Evolutionary conservation across 53 echinoderm and acorn worm genomes (phyloP), one percentile per base, ranked within the genome.

Genomic region (Zoroaster sp.): DNA sequence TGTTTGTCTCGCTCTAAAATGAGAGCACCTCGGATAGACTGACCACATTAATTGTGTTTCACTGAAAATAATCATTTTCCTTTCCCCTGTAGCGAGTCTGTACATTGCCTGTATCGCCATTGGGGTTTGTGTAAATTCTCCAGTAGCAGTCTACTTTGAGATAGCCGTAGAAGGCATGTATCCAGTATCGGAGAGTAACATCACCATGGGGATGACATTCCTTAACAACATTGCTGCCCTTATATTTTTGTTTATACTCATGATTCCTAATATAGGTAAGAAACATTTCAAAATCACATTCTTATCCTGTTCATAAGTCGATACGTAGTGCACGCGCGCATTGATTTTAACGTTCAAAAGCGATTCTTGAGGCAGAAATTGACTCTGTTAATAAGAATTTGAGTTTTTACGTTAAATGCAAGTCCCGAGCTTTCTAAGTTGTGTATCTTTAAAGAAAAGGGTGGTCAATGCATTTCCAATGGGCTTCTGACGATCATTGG

Each of bases 121-220:
- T 91, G 98, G 94, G 18, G 65, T 98, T 43, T 87, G 89, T 69
- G 41, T 96, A 4, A 89, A 89, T 76, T 90, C 93, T 6, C 59
- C 92, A 32, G 87, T 95, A 30, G 95, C 98, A 1, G 47, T 98
- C n/a, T 98, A 91, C 70, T 92, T 90, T 74, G 97, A 97, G 91
- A 75, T 94, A 49, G 90, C 94, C 35, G 95, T 94, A 3, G 98
- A 98, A 88, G 89, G 95, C 51, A 88, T 94, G 33, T 98, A 96
- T 40, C 98, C 98, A 0, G 82, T 95, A 8, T 94, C 91, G 14
- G 97, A 97, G 68, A 94, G 94, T 5, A 91, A 91, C 32, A 89
- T 90, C 14, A 93, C 95, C 35, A 90, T 94, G 51, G 49, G 91
- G 17, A 91, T 92, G 83, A 91, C 94, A 2, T 95, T 86, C 89